Base-by-base conservation (phyloP, 2,113 vertebrate species). In the Genyomyrus donnyi region DNA sequence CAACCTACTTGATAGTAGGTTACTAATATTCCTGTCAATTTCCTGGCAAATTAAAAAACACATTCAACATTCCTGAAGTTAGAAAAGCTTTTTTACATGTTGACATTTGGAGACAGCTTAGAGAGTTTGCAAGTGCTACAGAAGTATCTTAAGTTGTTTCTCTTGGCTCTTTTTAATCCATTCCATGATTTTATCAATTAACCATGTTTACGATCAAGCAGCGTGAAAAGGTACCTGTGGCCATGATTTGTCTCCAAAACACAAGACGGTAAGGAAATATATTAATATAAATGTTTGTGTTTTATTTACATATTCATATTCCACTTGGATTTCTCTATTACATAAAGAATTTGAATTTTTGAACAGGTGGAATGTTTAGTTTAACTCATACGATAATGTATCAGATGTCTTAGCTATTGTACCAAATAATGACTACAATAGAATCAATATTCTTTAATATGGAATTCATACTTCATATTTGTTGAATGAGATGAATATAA, bases 71-170 rank as follows among this genome's bases (percentile, higher is more conserved):
- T 80, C 74, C 74, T 80, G 13, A n/a, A 42, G 13, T 80, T 80
- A 80, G 35, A 42, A 80, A 80, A 42, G 15, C 74, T 42, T 11
- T 77, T 80, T 80, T 80, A 19, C 11, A 39, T 80, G 17, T 19
- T 42, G 31, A 80, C 35, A 80, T 80, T 77, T 77, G 96, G 96
- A 90, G 94, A 95, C 91, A 94, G 49, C 89, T 90, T 96, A 90
- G 95, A 92, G 92, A 94, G 94, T 35, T 90, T 97, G 89, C 94
- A 95, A 94, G 90, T 74, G 80, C 91, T 95, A 74, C 94, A 94
- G 74, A 94, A 93, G 91, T 91, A 90, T 83, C 94, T 95, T 83
- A 93, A 95, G 56, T 91, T 93, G 3, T 92, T 96, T 74, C 94
- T 96, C 31, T 90, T 90, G 89, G 87, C 80, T 5, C 92, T 91